Base-by-base conservation (phyloP, 2,113 vertebrate genomes). In the Peromyscus californicus region DNA sequence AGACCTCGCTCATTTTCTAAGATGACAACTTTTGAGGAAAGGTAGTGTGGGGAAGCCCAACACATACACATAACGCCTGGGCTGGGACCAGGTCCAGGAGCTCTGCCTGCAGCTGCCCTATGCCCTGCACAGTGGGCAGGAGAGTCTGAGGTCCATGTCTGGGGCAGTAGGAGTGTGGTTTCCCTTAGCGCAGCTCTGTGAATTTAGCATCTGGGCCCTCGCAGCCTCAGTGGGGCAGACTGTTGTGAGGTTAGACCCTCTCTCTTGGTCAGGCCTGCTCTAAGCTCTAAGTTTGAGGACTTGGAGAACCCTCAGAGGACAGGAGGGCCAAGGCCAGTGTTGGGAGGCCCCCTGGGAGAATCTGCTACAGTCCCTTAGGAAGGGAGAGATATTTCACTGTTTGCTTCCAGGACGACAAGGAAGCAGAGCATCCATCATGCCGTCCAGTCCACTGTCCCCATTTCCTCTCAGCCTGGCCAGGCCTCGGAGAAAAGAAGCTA, bases 181-280 rank as follows among this genome's bases (percentile, higher is more conserved):
- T 61, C 91, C 84, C 48, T 54, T 26, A 19, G 63, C 31, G 3
- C 63, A 13, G 39, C 26, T 61, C 24, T 92, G 19, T 4, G 1
- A 57, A 31, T 22, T 15, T 59, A 8, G n/a, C 1, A 0, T 16
- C 67, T 54, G n/a, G 13, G 22, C n/a, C 67, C 31, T n/a, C 19
- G 1, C 4, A 1, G 13, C 24, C 12, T 75, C 3, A 54, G 2
- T 3, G n/a, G 12, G 22, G 39, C 78, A 42, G 42, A 3, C 45
- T 8, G 15, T n/a, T 5, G 0, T 3, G 10, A 61, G 57, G 67
- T 76, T 84, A 61, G 70, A 21, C 36, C 11, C 4, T 72, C 59
- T 24, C 16, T 80, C 59, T 72, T 10, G n/a, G 5, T 45, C 5
- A 0, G 1, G 39, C 45, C 61, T 36, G 26, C 22, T 3, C 80